A percentile compares a stretch with the other conserved stretches of the same genome.
phyloP scores from a whole-genome alignment of 2,888 invertebrate genomes.

The Hipparchia sbordonii region DNA sequence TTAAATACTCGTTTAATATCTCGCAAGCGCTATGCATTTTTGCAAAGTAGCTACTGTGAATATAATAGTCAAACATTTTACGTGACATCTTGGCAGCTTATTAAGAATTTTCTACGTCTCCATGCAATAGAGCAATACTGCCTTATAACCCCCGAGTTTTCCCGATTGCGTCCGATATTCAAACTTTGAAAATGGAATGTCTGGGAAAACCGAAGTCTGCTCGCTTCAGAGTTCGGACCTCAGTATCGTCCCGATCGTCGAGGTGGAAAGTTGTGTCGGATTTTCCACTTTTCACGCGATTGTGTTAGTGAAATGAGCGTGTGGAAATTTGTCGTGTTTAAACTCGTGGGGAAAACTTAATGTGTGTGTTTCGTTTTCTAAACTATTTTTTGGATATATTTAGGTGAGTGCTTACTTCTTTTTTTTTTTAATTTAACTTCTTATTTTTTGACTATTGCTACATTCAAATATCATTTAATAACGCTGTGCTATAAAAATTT shows the following conservation, averaged over 20 bases:
- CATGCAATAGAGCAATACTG: constrained; percentile 8
- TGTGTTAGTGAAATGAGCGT: constrained; percentile 33
- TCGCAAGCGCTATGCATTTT: neutral
- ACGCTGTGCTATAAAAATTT: too few species aligned
- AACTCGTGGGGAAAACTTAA: constrained; percentile 20
- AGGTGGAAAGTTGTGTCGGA: constrained; percentile 18
- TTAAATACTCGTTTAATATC: too few species aligned
- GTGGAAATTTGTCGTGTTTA: constrained; percentile 25
- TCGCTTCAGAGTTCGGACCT: constrained; percentile 1
- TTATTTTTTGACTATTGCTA: neutral
- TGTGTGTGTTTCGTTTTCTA: constrained; percentile 14
- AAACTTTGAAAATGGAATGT: constrained; percentile 21
- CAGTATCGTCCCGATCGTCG: constrained; percentile 28
- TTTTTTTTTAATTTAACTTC: neutral
- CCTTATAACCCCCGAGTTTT: constrained; percentile 19
- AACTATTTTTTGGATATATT: constrained; percentile 18
- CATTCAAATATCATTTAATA: too few species aligned
- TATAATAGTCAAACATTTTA: constrained; percentile 8
- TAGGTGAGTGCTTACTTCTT: constrained; percentile 4
- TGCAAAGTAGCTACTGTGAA: neutral
- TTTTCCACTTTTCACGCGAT: constrained; percentile 6
- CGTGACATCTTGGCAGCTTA: constrained; percentile 9
- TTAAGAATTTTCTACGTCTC: constrained; percentile 7
- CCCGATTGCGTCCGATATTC: constrained; percentile 34
- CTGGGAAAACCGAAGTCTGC: constrained; percentile 10